Conservation (phyloP, 2,797 vertebrate species). For the Dipus sagitta region DNA sequence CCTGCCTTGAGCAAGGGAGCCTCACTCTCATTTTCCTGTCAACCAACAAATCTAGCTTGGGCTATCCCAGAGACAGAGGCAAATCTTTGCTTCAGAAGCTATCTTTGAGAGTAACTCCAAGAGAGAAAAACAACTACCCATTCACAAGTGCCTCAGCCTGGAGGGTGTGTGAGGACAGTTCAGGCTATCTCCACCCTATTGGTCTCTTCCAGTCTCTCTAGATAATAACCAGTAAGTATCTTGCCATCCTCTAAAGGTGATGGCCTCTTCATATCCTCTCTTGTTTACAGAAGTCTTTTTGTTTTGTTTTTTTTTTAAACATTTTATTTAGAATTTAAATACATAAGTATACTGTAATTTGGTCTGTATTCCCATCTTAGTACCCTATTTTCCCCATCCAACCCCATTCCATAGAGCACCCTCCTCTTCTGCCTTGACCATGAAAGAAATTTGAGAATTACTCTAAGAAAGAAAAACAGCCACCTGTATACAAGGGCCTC, state of each 20-base stretch:
- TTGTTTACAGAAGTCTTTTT: not conserved
- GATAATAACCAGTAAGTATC: not conserved
- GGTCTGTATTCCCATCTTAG: too few relatives aligned
- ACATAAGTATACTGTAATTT: too few relatives aligned
- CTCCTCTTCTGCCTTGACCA: too few relatives aligned
- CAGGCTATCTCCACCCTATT: fast-evolving
- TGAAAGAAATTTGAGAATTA: not conserved
- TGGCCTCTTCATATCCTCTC: not conserved
- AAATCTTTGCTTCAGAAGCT: not conserved
- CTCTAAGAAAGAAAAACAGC: not conserved
- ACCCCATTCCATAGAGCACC: too few relatives aligned
- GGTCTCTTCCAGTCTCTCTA: not conserved
- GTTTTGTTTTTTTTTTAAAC: too few relatives aligned
- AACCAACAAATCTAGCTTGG: not conserved
- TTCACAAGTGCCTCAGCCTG: not conserved
- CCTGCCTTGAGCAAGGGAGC: not conserved
- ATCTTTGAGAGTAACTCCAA: not conserved
- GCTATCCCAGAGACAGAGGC: not conserved
- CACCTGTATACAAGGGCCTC: too few relatives aligned
- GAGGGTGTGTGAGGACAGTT: not conserved
- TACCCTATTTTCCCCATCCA: too few relatives aligned
- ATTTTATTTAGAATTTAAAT: too few relatives aligned
- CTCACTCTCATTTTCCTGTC: not conserved
- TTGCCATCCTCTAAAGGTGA: not conserved
- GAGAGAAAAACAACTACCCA: not conserved